Evolutionary conservation across 2,113 vertebrate species (phyloP), one percentile per base, ranked within the genome.

Genomic region (Tragelaphus buxtoni): DNA sequence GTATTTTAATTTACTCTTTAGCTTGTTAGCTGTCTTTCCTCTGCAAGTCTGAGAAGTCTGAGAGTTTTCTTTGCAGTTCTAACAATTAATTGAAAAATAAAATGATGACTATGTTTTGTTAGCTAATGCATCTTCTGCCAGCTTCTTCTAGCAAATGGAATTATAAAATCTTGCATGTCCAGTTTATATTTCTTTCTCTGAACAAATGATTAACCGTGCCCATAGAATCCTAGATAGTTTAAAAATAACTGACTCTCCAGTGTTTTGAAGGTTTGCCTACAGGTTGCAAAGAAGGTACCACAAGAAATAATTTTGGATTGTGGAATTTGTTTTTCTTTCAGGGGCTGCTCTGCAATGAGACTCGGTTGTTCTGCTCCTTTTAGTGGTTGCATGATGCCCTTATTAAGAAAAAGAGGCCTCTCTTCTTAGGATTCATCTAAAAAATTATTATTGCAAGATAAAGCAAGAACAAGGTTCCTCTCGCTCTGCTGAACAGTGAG

Each of bases 81-180:
- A 85, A 69, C 90, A 93, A 95, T 86, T 35, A 84, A 93, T 77
- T 93, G 82, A 81, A 95, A 91, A 95, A 90, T 58, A 58, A 55
- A 95, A 87, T 91, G 18, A 82, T 74, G 51, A 91, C 91, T 88
- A 9, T 61, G n/a, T 79, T 88, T 42, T 26, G 56, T 32, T 51
- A 96, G 87, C 82, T 72, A 58, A n/a, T 42, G 18, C 5, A 32
- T 93, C 88, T 94, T 90, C 4, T 94, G 91, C 39, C 69, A 28
- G 81, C 86, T 98, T 95, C 80, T 96, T 92, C 49, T 24, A 97
- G 95, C 84, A 93, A 96, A 97, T 89, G 55, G 92, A 83, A 94
- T 97, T 98, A 96, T 85, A 56, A 95, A 96, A 83, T 65, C 76
- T 95, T 32, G n/a, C 4, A 92, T 89, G 91, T 95, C 47, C 45